A percentile compares a stretch with the other conserved stretches of the same genome.
Conservation (phyloP, 2,113 vertebrate species). For the Entomyzon cyanotis region DNA sequence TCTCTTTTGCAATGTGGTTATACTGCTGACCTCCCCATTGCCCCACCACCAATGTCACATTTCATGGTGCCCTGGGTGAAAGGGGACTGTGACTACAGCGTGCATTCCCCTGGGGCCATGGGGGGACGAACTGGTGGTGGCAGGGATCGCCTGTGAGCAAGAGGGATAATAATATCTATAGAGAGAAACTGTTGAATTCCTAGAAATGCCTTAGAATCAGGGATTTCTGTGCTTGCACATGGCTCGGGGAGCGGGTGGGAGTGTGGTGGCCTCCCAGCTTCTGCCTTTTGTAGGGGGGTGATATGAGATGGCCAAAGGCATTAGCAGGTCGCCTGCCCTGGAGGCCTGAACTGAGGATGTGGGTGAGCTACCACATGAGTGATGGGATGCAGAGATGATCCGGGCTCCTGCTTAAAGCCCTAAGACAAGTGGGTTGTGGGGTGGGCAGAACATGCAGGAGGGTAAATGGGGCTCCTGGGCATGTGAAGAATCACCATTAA, state of each 20-base stretch:
- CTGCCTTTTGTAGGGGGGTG: background rate
- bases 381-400: background rate
- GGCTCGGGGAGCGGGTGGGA: background rate
- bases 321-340: fast-evolving
- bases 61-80: background rate
- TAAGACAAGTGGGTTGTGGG: fast-evolving
- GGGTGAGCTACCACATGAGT: fast-evolving
- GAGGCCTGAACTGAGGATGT: background rate
- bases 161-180: background rate
- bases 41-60: background rate
- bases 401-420: background rate
- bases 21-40: slow-evolving; percentile 1
- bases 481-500: background rate
- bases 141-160: background rate
- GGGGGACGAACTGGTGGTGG: background rate
- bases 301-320: background rate
- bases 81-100: fast-evolving
- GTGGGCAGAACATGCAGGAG: background rate
- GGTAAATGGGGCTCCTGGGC: background rate
- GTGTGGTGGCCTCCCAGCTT: background rate
- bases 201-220: background rate
- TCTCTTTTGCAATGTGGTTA: slow-evolving; percentile 30
- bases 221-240: background rate
- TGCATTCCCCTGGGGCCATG: fast-evolving
- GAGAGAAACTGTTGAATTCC: background rate